These are phyloP conservation scores for Salvelinus sp. DNA, from an alignment of 2,113 vertebrate genomes.

Conservation along the genomic window DNA sequence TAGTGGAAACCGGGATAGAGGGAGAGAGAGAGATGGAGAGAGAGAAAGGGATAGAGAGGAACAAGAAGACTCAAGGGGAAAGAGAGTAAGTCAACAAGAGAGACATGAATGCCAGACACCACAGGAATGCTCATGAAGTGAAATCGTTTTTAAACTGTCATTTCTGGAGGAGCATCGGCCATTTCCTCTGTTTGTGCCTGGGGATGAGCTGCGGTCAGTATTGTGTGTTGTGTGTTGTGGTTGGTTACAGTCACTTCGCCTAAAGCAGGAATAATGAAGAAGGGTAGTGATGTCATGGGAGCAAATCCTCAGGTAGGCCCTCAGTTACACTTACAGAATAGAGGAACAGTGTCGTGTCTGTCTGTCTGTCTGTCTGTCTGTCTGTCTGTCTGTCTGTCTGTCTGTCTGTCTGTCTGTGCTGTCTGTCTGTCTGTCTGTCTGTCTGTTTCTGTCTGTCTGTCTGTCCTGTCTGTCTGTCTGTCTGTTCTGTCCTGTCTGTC, in stretches of 20 bases:
- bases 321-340: slow-evolving; percentile 14
- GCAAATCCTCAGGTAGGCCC: slow-evolving; percentile 25
- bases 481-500: too few species aligned
- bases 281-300: slow-evolving; percentile 26
- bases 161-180: slow-evolving; percentile 9
- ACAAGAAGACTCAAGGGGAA: neutral
- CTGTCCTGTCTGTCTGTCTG: too few species aligned
- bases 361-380: too few species aligned
- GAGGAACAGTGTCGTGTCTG: neutral
- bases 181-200: slow-evolving; percentile 1
- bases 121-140: too few species aligned
- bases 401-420: too few species aligned
- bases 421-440: too few species aligned
- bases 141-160: neutral
- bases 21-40: neutral
- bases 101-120: neutral
- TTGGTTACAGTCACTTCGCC: neutral
- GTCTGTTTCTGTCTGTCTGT: too few species aligned
- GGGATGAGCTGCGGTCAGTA: too few species aligned
- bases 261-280: slow-evolving; percentile 30
- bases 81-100: neutral
- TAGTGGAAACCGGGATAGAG: too few species aligned
- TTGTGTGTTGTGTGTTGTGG: slow-evolving; percentile 1
- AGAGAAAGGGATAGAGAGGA: neutral
- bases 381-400: too few species aligned